Percentiles rank a stretch among this genome's conserved stretches.
phyloP scores from a whole-genome alignment of 2,113 vertebrate species.

The Colossoma macropomum region DNA sequence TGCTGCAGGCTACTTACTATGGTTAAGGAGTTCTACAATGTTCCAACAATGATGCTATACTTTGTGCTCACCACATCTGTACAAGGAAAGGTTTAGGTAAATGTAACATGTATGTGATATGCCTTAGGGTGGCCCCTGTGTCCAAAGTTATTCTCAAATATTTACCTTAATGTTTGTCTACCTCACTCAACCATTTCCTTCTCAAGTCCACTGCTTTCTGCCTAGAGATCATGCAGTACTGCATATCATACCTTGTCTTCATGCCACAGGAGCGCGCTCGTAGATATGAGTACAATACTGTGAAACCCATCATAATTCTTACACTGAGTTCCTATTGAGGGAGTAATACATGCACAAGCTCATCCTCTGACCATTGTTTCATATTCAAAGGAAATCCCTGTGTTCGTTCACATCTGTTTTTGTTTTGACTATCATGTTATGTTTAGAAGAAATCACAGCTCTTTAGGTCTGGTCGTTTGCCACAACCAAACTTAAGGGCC shows the following conservation, averaged over 20 bases:
- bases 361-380: neutral
- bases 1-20: neutral
- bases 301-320: neutral
- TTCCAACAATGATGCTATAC: neutral
- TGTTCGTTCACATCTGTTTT: neutral
- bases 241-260: neutral
- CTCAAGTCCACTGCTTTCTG: neutral
- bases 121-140: neutral
- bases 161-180: neutral
- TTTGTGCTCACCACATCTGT: neutral
- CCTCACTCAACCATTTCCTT: neutral
- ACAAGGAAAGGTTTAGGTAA: neutral
- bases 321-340: neutral
- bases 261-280: neutral
- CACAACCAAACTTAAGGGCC: neutral
- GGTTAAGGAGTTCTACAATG: too few relatives aligned
- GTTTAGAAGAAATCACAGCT: neutral
- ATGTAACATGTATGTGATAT: neutral
- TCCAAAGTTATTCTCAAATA: constrained; percentile 18
- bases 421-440: constrained; percentile 7
- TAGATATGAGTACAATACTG: neutral
- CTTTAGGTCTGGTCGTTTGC: neutral
- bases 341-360: neutral
- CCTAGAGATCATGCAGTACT: neutral
- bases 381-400: neutral